Conservation (phyloP, 2,113 vertebrate genomes). For the Panurus biarmicus region DNA sequence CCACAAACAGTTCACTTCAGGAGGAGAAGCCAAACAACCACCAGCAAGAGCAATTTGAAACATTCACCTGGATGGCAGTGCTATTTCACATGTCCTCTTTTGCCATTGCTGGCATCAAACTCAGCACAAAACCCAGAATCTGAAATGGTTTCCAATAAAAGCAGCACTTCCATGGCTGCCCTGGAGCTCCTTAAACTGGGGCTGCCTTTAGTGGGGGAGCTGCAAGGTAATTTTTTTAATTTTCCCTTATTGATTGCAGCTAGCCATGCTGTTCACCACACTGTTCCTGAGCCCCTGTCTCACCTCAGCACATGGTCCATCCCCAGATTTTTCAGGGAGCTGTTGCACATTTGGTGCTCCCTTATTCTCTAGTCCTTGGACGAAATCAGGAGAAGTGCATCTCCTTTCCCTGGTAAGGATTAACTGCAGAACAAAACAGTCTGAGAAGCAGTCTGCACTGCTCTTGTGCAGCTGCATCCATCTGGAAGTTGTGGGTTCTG, state of each 20-base stretch:
- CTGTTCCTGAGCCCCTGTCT: neutral
- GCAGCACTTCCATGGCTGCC: neutral
- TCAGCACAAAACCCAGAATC: neutral
- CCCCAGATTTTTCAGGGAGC: neutral
- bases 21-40: neutral
- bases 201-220: neutral
- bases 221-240: neutral
- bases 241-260: neutral
- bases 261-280: fast-evolving
- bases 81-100: neutral
- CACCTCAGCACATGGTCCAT: neutral
- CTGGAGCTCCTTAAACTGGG: neutral
- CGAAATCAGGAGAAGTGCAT: neutral
- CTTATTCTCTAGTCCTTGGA: neutral
- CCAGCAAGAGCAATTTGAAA: neutral
- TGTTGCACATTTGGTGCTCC: neutral
- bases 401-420: neutral
- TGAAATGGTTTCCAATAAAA: neutral
- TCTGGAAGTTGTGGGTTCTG: neutral
- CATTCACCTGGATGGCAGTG: neutral
- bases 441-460: too few relatives aligned
- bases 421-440: neutral
- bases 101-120: neutral
- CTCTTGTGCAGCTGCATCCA: neutral
- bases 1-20: neutral